Base-by-base conservation (phyloP, 2,113 vertebrate genomes). In the Hipposideros armiger region DNA sequence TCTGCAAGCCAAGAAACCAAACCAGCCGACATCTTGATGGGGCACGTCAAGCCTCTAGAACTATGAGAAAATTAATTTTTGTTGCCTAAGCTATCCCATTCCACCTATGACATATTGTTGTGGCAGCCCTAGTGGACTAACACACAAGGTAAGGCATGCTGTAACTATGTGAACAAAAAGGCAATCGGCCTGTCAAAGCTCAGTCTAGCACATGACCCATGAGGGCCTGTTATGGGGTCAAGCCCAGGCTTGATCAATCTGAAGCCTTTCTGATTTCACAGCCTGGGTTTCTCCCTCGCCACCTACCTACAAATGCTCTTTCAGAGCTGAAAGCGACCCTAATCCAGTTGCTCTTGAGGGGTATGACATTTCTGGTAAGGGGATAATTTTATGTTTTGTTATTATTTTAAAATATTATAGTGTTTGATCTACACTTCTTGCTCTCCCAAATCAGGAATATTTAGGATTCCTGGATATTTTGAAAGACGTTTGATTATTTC, bases 41-140 rank as follows among this genome's bases (percentile, higher is more conserved):
- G 50, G 42, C 42, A 74, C 22, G 50, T 76, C 6, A 8, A 40
- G 36, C 0, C 22, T 72, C 7, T 4, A 56, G 24, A 72, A 73
- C 3, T 11, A 6, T 32, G 14, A 74, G 40, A 91, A 86, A 81
- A 54, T 83, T 28, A 4, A 72, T 56, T 32, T 58, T 11, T 69
- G 20, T 5, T 80, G 1, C 13, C 86, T 88, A 77, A 91, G 5
- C 30, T 3, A 50, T 13, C 4, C 1, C 5, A 50, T 13, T 3
- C 1, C 5, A 1, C 10, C 2, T 56, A 0, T 42, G 3, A 0
- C 20, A 24, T 50, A 81, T 69, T 10, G 0, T n/a, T 73, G 4
- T 40, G 14, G 17, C 30, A 73, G 1, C n/a, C 17, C 13, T 54
- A 45, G 22, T 0, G 32, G 17, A 76, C 15, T 15, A 32, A 81